Conservation (phyloP, 2,113 vertebrate genomes). For the Calyptommatus sinebrachiatus region DNA sequence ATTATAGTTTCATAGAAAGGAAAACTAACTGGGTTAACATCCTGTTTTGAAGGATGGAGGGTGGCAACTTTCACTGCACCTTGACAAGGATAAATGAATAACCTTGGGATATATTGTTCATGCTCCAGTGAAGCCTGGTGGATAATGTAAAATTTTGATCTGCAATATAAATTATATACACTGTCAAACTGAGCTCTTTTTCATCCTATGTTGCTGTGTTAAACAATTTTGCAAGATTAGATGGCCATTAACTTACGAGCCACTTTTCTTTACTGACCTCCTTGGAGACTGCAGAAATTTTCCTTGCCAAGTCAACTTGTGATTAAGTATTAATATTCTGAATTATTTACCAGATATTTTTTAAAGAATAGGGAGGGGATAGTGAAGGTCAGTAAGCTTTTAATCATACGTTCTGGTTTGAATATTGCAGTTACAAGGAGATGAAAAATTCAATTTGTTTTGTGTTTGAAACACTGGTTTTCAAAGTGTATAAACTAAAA, state of each 20-base stretch:
- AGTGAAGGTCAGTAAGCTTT: constrained; percentile 15
- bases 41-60: background rate
- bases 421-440: background rate
- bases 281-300: constrained; percentile 26
- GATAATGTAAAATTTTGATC: background rate
- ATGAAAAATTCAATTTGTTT: constrained; percentile 2
- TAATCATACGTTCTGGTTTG: constrained; percentile 12
- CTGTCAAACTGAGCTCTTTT: background rate
- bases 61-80: background rate
- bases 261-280: constrained; percentile 18
- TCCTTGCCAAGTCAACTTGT: constrained; percentile 11
- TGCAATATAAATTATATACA: constrained; percentile 9
- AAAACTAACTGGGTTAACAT: accelerated
- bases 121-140: background rate
- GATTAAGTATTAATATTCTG: constrained; percentile 31
- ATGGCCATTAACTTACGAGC: constrained; percentile 31
- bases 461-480: background rate
- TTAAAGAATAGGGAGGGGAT: background rate
- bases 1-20: background rate
- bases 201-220: constrained; percentile 5
- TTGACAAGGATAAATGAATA: background rate
- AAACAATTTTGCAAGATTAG: constrained; percentile 23
- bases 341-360: constrained; percentile 14
- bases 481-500: background rate
- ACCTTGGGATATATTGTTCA: background rate